These are phyloP conservation scores for Anolis apletophallus DNA, from an alignment of 2,797 vertebrate genomes.

Conservation along the genomic window DNA sequence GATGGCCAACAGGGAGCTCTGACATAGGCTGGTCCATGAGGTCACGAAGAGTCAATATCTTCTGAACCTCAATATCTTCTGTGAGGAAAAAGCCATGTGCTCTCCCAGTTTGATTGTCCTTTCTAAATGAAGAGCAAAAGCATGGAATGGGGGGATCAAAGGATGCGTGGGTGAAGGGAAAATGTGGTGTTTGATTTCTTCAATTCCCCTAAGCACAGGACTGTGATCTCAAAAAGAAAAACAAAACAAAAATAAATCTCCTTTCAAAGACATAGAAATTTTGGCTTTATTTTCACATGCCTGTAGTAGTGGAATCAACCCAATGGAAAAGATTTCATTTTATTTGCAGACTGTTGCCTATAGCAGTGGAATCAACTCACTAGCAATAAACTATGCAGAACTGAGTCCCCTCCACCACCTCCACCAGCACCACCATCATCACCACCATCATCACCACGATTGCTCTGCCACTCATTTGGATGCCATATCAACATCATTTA, in stretches of 20 bases:
- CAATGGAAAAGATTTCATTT: neutral
- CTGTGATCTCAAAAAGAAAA: neutral
- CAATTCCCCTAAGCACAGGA: neutral
- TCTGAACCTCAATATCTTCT: neutral
- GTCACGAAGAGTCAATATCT: no score
- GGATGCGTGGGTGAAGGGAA: neutral
- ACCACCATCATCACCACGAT: neutral
- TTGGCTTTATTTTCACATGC: conserved; percentile 6
- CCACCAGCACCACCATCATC: no score
- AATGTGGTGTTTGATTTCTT: neutral
- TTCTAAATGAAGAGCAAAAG: neutral
- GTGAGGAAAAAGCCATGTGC: neutral
- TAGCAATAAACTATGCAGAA: neutral
- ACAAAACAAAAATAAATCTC: neutral
- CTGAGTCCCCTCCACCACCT: no score
- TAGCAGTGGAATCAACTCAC: neutral
- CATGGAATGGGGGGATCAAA: neutral
- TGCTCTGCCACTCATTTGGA: neutral
- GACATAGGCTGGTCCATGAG: no score
- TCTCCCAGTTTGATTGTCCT: neutral
- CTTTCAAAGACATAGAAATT: neutral
- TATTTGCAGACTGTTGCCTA: neutral
- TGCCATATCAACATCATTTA: neutral
- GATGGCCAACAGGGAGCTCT: no score
- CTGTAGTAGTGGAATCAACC: neutral